Evolutionary conservation across 2,797 vertebrate genomes (phyloP), one percentile per base, ranked within the genome.

Genomic region (Odontamblyopus rebecca): DNA sequence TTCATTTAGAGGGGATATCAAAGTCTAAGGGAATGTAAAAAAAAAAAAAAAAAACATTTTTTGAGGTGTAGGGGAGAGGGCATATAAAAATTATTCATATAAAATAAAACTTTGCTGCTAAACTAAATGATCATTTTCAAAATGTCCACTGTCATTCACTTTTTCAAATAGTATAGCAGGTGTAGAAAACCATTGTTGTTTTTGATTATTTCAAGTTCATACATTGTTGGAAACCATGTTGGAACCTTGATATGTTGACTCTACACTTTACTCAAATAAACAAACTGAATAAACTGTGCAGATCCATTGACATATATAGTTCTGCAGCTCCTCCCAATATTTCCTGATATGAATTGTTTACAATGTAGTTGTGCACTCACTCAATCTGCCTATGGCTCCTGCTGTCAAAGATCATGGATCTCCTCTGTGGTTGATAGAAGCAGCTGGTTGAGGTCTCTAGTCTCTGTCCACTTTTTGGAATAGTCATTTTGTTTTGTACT

Each of bases 361-460:
- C 81, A 16, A n/a, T 32, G 72, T 56, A 27, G 29, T 9, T 51
- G 27, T 72, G 53, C 16, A 54, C 69, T 94, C 86, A 99, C 88
- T 99, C 98, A 0, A 97, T 98, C 87, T 98, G 97, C 70, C 97
- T 95, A 82, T 95, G 95, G 73, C 94, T 96, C 90, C 97, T 94
- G 93, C 95, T 97, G 83, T 99, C 98, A 81, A 98, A 95, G 85
- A 99, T 96, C 94, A 99, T 97, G 0, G 97, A 98, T 74, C 96
- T 95, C 82, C 98, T 93, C 92, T 99, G 97, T 1, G 98, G 98
- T 88, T 99, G 98, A 82, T 99, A 99, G 91, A 99, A 99, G 92
- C 98, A 99, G 92, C 97, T 99, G 74, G 97, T 98, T 0, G 97
- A 99, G 1, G 98, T 99, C 86, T 99, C 98, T 76, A 99, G 92